Evolutionary conservation across 2,888 invertebrate species (phyloP).

Genomic region (Cecidostiba fungosa): DNA sequence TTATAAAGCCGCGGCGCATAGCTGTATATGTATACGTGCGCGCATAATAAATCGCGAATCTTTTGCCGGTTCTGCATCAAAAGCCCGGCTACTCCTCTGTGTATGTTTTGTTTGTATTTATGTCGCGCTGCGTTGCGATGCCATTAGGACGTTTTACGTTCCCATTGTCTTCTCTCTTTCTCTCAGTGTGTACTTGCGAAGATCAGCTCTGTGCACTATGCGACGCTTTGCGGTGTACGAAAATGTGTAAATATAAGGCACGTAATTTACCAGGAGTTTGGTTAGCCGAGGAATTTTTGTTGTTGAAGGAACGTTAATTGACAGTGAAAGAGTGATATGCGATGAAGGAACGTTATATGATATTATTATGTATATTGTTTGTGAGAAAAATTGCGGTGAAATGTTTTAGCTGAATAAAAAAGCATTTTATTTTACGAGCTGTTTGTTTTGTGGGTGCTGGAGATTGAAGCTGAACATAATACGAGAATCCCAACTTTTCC

Average conservation of each 20-base stretch:
- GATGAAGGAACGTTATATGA: not conserved
- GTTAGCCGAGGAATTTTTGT: not conserved
- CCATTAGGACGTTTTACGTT: conserved; percentile 42
- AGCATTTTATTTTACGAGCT: conserved; percentile 34
- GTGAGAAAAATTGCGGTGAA: conserved; percentile 32
- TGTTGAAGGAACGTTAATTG: not conserved
- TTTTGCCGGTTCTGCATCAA: not conserved
- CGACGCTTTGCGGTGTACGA: not conserved
- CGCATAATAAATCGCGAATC: not conserved
- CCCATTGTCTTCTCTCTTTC: conserved; percentile 4
- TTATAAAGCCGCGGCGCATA: conserved; percentile 13
- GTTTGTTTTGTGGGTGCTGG: not conserved
- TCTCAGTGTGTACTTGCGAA: no score
- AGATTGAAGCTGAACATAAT: not conserved
- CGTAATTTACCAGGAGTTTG: not conserved
- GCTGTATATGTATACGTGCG: not conserved
- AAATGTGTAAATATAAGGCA: conserved; percentile 52
- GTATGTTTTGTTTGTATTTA: not conserved
- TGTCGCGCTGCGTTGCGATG: conserved; percentile 27
- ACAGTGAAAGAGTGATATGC: not conserved
- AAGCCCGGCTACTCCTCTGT: not conserved
- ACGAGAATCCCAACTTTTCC: not conserved
- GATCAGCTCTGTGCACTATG: not conserved
- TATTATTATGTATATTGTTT: conserved; percentile 40
- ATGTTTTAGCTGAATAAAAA: conserved; percentile 49